Evolutionary conservation across 2,888 invertebrate genomes (phyloP).

Genomic region (Drosophila subsilvestris): DNA sequence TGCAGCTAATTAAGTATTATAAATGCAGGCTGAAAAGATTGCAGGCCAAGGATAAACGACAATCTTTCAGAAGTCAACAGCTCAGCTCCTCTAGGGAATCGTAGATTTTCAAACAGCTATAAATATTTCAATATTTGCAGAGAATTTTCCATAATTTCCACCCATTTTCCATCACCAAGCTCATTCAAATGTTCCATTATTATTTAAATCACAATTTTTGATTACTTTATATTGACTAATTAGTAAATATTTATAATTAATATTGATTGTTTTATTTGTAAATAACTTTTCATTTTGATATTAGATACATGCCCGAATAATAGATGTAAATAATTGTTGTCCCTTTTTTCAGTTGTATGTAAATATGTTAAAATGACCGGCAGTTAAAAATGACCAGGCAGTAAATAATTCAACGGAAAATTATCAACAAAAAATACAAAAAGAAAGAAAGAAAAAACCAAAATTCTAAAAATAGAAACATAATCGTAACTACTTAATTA

Average conservation of each 20-base stretch:
- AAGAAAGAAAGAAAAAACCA: conserved; percentile 20
- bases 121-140: conserved; percentile 9
- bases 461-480: conserved; percentile 21
- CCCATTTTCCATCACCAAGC: background rate
- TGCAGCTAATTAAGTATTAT: conserved; percentile 75
- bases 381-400: conserved; percentile 46
- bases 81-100: conserved; percentile 13
- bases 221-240: conserved; percentile 13
- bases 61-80: conserved; percentile 6
- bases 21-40: conserved; percentile 47
- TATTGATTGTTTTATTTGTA: conserved; percentile 27
- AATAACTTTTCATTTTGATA: conserved; percentile 19
- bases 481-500: conserved; percentile 42
- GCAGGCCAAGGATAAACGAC: conserved; percentile 39
- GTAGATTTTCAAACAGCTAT: conserved; percentile 11
- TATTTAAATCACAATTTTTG: conserved; percentile 15
- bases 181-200: conserved; percentile 8
- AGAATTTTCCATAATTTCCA: background rate
- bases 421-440: conserved; percentile 21
- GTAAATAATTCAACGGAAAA: conserved; percentile 28
- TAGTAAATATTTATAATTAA: conserved; percentile 38
- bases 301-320: conserved; percentile 3
- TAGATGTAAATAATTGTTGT: conserved; percentile 60
- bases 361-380: conserved; percentile 51
- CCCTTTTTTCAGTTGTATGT: conserved; percentile 52